Evolutionary conservation across 2,888 invertebrate species (phyloP).

Genomic region (Brachylomia viminalis): DNA sequence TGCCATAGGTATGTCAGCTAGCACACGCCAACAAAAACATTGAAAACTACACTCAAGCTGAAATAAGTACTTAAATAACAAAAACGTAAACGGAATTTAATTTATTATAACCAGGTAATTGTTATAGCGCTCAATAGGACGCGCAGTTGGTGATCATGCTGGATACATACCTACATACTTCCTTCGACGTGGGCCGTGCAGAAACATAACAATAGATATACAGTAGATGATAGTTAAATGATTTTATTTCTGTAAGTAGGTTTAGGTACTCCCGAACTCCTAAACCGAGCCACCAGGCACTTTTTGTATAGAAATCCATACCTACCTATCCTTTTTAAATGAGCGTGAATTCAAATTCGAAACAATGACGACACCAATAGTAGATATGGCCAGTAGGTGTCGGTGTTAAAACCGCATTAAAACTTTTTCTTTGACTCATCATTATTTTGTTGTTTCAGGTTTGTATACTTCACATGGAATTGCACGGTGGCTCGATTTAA

Average conservation of each 20-base stretch:
- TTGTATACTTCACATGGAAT: not conserved
- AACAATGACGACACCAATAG: not conserved
- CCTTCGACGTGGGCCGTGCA: too few species aligned
- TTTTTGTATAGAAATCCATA: not conserved
- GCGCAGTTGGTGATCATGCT: not conserved
- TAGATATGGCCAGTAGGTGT: not conserved
- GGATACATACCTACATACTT: not conserved
- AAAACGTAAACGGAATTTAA: too few species aligned
- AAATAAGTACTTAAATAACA: too few species aligned
- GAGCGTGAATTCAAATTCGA: not conserved
- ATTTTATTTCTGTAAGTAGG: too few species aligned
- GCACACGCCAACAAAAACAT: too few species aligned
- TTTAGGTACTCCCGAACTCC: not conserved
- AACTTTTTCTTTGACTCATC: not conserved
- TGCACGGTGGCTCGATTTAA: not conserved
- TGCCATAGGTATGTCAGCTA: too few species aligned
- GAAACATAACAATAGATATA: not conserved
- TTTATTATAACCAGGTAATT: too few species aligned
- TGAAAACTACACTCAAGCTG: too few species aligned
- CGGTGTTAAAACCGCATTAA: not conserved
- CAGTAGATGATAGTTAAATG: too few species aligned
- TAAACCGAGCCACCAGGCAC: not conserved
- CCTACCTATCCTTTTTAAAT: not conserved
- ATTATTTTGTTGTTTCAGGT: not conserved
- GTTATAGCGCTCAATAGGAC: not conserved